Conservation (phyloP, 2,888 invertebrate species). For the Caenorhabditis sp. region DNA sequence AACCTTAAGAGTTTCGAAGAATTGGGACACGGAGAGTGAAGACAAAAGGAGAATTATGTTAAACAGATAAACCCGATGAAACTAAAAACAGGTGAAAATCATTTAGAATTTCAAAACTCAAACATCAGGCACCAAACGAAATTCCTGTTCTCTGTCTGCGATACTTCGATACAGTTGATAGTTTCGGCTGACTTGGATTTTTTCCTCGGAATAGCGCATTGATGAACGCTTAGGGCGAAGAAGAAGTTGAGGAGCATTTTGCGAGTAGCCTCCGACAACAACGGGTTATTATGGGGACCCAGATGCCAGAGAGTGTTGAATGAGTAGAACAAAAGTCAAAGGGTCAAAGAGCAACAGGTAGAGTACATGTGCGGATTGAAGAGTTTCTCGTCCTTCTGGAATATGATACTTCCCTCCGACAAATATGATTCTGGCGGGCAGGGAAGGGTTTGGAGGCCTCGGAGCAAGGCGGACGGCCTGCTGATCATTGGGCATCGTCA, state of each 20-base stretch:
- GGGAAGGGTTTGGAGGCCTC: not conserved
- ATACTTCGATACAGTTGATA: too few species aligned
- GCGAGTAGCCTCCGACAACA: constrained; percentile 18
- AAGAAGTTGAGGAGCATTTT: constrained; percentile 32
- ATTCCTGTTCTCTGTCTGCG: too few species aligned
- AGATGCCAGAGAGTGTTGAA: constrained; percentile 22
- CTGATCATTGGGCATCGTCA: constrained; percentile 30
- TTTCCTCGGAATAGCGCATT: constrained; percentile 26
- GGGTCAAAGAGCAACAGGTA: constrained; percentile 2
- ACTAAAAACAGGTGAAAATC: too few species aligned
- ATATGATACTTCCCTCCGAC: not conserved
- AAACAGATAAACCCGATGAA: too few species aligned
- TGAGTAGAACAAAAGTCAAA: constrained; percentile 2
- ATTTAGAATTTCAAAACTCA: too few species aligned
- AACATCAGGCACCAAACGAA: too few species aligned
- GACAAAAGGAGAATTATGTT: too few species aligned
- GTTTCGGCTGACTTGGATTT: too few species aligned
- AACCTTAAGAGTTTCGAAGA: too few species aligned
- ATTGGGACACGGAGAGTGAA: too few species aligned
- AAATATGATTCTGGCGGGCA: constrained; percentile 12
- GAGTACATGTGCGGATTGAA: constrained; percentile 45
- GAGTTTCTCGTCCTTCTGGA: constrained; percentile 23
- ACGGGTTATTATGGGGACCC: constrained; percentile 16
- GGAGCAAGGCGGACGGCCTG: not conserved
- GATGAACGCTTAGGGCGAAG: constrained; percentile 25